These are phyloP conservation scores for Pyrrhia umbra DNA, from an alignment of 2,888 invertebrate genomes.

Conservation along the genomic window DNA sequence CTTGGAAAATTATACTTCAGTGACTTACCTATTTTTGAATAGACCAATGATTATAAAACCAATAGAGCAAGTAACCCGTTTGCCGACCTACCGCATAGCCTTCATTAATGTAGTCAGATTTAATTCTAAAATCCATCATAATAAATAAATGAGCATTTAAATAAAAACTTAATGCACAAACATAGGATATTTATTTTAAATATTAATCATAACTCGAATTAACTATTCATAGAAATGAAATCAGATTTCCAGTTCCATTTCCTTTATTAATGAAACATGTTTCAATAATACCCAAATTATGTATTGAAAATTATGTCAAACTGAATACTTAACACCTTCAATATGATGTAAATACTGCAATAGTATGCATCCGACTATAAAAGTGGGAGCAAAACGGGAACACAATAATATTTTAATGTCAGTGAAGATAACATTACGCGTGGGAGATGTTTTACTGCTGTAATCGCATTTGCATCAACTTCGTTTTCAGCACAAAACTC, in stretches of 20 bases:
- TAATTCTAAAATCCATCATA: not conserved
- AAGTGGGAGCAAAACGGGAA: not conserved
- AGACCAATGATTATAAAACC: too few species aligned
- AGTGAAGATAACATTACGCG: not conserved
- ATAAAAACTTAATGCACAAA: not conserved
- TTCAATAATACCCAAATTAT: conserved; percentile 4
- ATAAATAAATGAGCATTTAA: not conserved
- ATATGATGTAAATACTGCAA: not conserved
- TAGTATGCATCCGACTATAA: not conserved
- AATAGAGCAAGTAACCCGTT: too few species aligned
- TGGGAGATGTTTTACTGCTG: not conserved
- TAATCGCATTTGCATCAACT: not conserved
- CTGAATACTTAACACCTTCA: not conserved
- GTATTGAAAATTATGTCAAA: conserved; percentile 9
- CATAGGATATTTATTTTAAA: not conserved
- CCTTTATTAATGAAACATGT: conserved; percentile 24
- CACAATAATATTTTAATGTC: not conserved
- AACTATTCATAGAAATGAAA: conserved; percentile 2
- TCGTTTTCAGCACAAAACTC: too few species aligned
- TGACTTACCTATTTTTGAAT: too few species aligned
- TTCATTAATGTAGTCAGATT: not conserved
- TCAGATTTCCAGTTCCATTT: conserved; percentile 23
- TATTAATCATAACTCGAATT: not conserved
- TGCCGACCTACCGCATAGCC: not conserved
- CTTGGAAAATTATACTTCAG: too few species aligned